phyloP scores from a whole-genome alignment of 2,797 vertebrate genomes.

The Craterocephalus amniculus region DNA sequence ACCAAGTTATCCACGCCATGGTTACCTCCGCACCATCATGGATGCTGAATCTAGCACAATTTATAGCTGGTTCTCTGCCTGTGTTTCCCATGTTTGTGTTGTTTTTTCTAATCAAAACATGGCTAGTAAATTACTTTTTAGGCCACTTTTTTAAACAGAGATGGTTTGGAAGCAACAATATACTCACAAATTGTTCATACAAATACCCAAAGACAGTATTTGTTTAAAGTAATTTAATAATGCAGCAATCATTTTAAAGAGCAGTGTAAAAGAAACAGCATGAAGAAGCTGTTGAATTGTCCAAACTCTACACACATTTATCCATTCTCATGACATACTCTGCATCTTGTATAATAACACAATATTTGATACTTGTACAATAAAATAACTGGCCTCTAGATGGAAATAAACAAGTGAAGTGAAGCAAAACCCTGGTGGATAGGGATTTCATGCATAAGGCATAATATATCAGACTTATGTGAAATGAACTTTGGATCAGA shows the following conservation, averaged over 20 bases:
- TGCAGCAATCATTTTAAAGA: neutral
- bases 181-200: no score
- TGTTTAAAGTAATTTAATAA: neutral
- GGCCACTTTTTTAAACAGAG: no score
- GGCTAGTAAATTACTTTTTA: no score
- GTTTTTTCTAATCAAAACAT: no score
- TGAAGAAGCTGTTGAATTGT: neutral
- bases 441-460: neutral
- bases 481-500: neutral
- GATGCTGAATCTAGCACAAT: no score
- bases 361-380: neutral
- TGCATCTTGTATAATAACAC: neutral
- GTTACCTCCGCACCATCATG: no score
- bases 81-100: neutral
- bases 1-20: no score
- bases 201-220: neutral
- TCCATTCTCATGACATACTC: neutral
- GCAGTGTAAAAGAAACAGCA: neutral
- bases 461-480: conserved; percentile 25
- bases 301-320: neutral
- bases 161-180: neutral
- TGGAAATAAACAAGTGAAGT: neutral
- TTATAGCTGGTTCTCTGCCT: no score
- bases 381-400: neutral
- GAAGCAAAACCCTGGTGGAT: neutral